Evolutionary conservation across 2,888 invertebrate species (phyloP).

Genomic region (Sphinx pinastri): DNA sequence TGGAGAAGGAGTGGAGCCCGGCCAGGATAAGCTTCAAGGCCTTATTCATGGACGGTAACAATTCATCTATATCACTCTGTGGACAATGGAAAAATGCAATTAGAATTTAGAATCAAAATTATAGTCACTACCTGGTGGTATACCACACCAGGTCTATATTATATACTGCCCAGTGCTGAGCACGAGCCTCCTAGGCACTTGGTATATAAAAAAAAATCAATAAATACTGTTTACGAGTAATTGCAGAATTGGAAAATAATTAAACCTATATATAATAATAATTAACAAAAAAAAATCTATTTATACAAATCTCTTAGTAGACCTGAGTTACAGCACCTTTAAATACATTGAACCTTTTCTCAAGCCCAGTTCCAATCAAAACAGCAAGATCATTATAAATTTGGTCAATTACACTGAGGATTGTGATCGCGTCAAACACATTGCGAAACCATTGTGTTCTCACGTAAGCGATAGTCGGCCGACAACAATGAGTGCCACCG

Average conservation of each 20-base stretch:
- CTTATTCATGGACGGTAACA: conserved; percentile 85
- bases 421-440: conserved; percentile 50
- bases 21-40: conserved; percentile 89
- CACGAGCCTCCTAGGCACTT: too few species aligned
- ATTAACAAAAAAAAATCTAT: background rate
- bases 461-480: conserved; percentile 77
- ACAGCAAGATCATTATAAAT: conserved; percentile 57
- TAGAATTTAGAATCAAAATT: background rate
- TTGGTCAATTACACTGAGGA: conserved; percentile 53
- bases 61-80: conserved; percentile 64
- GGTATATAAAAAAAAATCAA: too few species aligned
- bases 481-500: conserved; percentile 81
- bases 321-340: background rate
- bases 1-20: conserved; percentile 87
- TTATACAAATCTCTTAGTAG: background rate
- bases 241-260: too few species aligned
- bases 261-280: too few species aligned
- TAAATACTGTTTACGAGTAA: too few species aligned
- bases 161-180: too few species aligned
- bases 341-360: background rate
- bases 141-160: too few species aligned
- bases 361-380: background rate
- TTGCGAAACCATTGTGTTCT: conserved; percentile 80
- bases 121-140: too few species aligned
- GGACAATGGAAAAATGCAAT: conserved; percentile 42